Base-by-base conservation (phyloP, 2,888 invertebrate genomes). In the Autographa pulchrina region DNA sequence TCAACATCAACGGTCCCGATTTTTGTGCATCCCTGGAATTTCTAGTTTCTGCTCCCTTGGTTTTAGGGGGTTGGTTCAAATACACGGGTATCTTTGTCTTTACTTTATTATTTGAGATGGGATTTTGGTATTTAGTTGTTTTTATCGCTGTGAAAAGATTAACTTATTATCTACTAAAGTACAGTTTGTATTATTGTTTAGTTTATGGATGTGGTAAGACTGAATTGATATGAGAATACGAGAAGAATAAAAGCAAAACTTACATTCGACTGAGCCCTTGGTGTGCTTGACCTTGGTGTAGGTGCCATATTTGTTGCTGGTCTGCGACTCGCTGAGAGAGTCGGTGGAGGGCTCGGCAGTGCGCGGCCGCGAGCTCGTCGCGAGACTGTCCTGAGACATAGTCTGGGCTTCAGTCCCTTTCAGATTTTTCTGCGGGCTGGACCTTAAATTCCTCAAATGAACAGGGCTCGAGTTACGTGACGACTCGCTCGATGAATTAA, bases 401-500 rank as follows among this genome's bases (percentile, higher is more conserved):
- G 93, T 92, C 70, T 92, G 93, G 11, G 87, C 83, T 32, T 90
- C 92, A 52, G 89, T 89, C 52, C 91, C 92, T 41, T 92, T 79
- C 43, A 93, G 92, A 1, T 88, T 85, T 70, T 92, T 92, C 7
- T 77, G 89, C 80, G 81, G 91, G 86, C 74, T 92, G 83, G 69
- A 84, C 77, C 94, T 92, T 59, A 83, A 43, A 43, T 87, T 88
- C 0, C 96, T 91, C 76, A 93, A 91, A 88, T 96, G 96, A 2
- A 97, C 96, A 0, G 97, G 97, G 83, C 97, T 97, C 2, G 97
- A 97, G 74, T 97, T 97, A 14, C 97, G 94, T 0, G 97, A 97
- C 0, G 97, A 97, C 82, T 97, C 97, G 62, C 96, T 97, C 0
- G 97, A 97, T 0, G 97, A 97, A 18, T 96, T 92, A 87, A 96